phyloP scores from a whole-genome alignment of 2,888 invertebrate species.

The Sthenelais limicola region DNA sequence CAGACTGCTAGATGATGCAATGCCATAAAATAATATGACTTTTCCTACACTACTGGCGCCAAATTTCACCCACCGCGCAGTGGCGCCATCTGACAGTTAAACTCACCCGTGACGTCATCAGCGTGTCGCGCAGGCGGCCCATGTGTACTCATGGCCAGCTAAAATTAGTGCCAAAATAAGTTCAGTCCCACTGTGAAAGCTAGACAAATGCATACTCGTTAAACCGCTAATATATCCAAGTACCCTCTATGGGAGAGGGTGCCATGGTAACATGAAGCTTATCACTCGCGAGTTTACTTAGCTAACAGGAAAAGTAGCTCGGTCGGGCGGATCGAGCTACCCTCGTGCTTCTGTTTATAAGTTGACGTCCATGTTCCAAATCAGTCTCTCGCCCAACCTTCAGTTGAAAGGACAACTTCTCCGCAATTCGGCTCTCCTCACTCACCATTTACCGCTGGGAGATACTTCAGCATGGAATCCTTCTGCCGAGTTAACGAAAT shows the following conservation, averaged over 20 bases:
- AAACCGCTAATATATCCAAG: too few species aligned
- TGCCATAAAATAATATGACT: too few species aligned
- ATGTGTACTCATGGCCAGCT: conserved; percentile 31
- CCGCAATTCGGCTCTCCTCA: too few species aligned
- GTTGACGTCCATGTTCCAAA: neutral
- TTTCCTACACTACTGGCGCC: too few species aligned
- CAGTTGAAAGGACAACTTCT: too few species aligned
- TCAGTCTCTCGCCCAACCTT: neutral
- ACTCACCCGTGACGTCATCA: conserved; percentile 5
- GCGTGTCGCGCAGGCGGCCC: neutral
- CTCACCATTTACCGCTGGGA: neutral
- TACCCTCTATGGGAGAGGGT: too few species aligned
- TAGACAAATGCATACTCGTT: too few species aligned
- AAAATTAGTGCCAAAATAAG: conserved; percentile 16
- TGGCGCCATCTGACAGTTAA: conserved; percentile 14
- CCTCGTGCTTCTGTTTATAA: conserved; percentile 39
- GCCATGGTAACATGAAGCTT: too few species aligned
- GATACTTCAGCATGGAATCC: conserved; percentile 7
- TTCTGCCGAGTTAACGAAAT: conserved; percentile 15
- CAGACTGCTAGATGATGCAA: too few species aligned
- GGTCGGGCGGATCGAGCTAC: conserved; percentile 36
- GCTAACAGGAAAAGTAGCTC: conserved; percentile 20
- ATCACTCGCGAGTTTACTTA: neutral
- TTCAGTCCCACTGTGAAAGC: neutral
- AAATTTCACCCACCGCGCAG: too few species aligned